phyloP scores from a whole-genome alignment of 2,797 vertebrate species.

The Melanotaenia trifasciata region DNA sequence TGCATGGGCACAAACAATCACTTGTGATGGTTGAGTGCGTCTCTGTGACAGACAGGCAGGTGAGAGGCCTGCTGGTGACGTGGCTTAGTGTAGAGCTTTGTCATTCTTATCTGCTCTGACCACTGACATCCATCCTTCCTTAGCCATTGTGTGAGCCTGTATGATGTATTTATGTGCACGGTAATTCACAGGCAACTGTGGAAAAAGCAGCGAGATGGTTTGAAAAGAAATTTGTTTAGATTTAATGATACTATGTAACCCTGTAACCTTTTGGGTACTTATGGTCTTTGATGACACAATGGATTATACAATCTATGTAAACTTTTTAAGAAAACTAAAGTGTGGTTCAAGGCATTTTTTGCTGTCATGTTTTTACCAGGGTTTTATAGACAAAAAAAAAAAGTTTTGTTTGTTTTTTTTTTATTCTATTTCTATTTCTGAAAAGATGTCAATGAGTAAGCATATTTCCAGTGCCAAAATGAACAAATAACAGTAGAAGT shows the following conservation, averaged over 20 bases:
- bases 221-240: constrained; percentile 65
- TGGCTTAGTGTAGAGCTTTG: constrained; percentile 71
- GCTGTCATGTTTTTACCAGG: background rate
- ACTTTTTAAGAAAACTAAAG: constrained; percentile 12
- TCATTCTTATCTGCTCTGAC: constrained; percentile 72
- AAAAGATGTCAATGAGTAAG: constrained; percentile 11
- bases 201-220: constrained; percentile 37
- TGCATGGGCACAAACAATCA: constrained; percentile 79
- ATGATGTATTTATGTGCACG: constrained; percentile 72
- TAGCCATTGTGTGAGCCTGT: constrained; percentile 68
- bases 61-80: constrained; percentile 81
- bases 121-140: constrained; percentile 65
- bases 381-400: background rate
- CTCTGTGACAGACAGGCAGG: constrained; percentile 85
- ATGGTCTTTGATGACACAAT: constrained; percentile 29
- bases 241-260: constrained; percentile 54
- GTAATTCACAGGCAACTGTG: constrained; percentile 55
- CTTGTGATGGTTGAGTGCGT: constrained; percentile 84
- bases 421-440: background rate
- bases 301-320: constrained; percentile 8
- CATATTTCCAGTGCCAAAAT: constrained; percentile 35
- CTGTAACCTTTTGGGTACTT: constrained; percentile 10
- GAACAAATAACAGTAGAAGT: constrained; percentile 47
- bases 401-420: background rate
- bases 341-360: background rate